phyloP scores from a whole-genome alignment of 2,888 invertebrate genomes.

The Eupithecia dodoneata region DNA sequence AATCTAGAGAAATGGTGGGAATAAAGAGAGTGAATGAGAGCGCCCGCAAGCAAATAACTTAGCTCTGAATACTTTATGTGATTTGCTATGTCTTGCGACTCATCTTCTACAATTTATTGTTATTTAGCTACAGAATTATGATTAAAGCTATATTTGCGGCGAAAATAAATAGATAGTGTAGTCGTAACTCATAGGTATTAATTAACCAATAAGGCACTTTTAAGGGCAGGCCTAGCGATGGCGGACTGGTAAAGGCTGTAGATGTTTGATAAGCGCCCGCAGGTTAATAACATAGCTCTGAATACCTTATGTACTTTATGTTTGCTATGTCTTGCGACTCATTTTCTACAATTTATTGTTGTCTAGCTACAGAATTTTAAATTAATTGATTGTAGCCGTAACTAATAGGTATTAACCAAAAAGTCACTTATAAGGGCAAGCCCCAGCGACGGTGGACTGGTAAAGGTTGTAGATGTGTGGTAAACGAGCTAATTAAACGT shows the following conservation, averaged over 20 bases:
- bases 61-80: neutral
- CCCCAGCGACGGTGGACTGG: neutral
- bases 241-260: neutral
- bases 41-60: neutral
- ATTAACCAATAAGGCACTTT: too few relatives aligned
- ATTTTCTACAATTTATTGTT: neutral
- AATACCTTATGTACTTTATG: neutral
- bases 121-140: neutral
- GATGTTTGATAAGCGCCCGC: neutral
- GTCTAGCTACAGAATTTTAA: neutral
- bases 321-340: neutral
- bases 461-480: neutral
- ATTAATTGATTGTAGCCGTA: too few relatives aligned
- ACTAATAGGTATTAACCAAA: too few relatives aligned
- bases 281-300: neutral
- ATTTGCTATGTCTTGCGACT: neutral
- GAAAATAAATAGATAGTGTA: too few relatives aligned
- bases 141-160: too few relatives aligned
- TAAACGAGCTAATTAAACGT: neutral
- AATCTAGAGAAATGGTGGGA: constrained; percentile 18
- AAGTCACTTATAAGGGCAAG: too few relatives aligned
- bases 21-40: constrained; percentile 21
- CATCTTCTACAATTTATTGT: neutral
- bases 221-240: too few relatives aligned
- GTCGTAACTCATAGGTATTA: too few relatives aligned